Evolutionary conservation across 2,888 invertebrate genomes (phyloP), one percentile per base, ranked within the genome.

Genomic region (Portevinia maculata): DNA sequence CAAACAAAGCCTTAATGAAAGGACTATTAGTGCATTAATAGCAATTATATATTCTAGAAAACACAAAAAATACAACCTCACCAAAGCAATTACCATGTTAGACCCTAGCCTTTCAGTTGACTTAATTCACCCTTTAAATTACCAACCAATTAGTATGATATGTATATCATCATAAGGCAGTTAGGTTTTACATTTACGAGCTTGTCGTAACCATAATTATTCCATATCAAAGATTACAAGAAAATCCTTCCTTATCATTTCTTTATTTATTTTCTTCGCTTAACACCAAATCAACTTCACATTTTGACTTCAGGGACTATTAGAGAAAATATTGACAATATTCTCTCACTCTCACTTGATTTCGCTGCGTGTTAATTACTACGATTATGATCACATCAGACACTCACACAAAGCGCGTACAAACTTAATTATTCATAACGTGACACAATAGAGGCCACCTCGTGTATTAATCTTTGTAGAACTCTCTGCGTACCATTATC

Each of bases 311-410:
- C n/a, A n/a, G 19, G 32, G 17, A 32, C 32, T 34, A 70, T 53
- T 70, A 39, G 44, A 64, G 59, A 75, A 81, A 75, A 75, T 81
- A 81, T 81, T 81, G 75, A 75, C 70, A 64, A 64, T 64, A 19
- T 65, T 48, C 34, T 28, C 30, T 52, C 19, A 11, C n/a, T 34
- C 9, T 9, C 34, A 11, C 15, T 52, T 1, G 50, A 28, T 44
- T 24, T 53, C n/a, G 57, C 39, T 48, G 24, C 3, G 4, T 48
- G 57, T 57, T 57, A 59, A 62, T 69, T 64, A 21, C 41, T 52
- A 37, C 64, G 64, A 75, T 57, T 52, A 37, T 69, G 64, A 75
- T 57, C 62, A 64, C 30, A 24, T 3, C 34, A 57, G 21, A 60
- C 44, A 53, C 59, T 32, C 57, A 41, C 37, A 32, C 28, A 41